Evolutionary conservation across 2,888 invertebrate genomes (phyloP).

Genomic region (Cephus pygmeus): DNA sequence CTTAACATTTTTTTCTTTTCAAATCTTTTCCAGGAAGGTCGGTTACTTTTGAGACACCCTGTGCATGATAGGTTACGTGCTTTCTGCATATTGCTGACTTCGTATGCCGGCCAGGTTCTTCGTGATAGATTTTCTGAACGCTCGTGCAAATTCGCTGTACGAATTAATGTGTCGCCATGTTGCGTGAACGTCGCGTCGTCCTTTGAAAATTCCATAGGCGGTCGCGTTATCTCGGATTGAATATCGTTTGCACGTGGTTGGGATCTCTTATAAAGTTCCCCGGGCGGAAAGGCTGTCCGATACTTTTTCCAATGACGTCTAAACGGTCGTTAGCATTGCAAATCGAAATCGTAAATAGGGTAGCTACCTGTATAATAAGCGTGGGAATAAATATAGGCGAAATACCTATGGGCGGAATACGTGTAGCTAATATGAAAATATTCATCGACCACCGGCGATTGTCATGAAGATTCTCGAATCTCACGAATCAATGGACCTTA

Average conservation of each 20-base stretch:
- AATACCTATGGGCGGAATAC: not conserved
- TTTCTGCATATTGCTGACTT: no score
- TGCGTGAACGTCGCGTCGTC: no score
- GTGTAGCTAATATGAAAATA: not conserved
- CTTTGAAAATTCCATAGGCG: not conserved
- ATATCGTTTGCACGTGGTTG: conserved; percentile 41
- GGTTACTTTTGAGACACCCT: no score
- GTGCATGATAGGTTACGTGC: no score
- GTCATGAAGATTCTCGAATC: not conserved
- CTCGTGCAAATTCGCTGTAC: no score
- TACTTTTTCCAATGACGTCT: conserved; percentile 47
- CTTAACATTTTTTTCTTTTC: accelerated
- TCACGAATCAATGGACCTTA: not conserved
- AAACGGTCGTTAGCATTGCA: conserved; percentile 58
- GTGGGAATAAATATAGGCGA: conserved; percentile 6
- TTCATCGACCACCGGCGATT: not conserved
- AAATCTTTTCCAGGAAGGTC: no score
- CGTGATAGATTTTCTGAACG: no score
- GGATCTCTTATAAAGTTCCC: conserved; percentile 39
- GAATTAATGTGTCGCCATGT: no score
- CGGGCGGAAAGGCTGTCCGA: conserved; percentile 38
- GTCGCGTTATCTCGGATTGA: conserved; percentile 28
- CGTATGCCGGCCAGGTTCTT: no score
- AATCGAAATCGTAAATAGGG: conserved; percentile 42
- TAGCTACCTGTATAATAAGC: not conserved